phyloP scores from a whole-genome alignment of 2,888 invertebrate species.

The Lasius fuliginosus region DNA sequence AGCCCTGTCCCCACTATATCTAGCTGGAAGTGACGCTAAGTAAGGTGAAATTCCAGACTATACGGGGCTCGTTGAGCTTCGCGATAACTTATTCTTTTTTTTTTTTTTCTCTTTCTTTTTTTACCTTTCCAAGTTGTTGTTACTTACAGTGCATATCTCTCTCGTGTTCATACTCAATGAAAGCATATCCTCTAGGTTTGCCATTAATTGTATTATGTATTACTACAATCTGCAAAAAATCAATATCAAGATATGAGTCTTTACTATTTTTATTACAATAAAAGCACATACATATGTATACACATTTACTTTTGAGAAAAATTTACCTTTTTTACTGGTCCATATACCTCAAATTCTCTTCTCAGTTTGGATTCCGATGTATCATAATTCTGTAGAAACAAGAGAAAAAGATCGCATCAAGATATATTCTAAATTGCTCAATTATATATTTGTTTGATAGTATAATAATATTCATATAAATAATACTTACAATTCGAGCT shows the following conservation, averaged over 20 bases:
- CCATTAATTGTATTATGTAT: slow-evolving; percentile 94
- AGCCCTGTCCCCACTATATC: slow-evolving; percentile 81
- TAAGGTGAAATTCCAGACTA: slow-evolving; percentile 82
- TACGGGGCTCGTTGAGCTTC: slow-evolving; percentile 70
- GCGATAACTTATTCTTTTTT: slow-evolving; percentile 42
- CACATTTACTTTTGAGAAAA: neutral
- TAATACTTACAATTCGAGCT: slow-evolving; percentile 95
- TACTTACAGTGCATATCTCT: slow-evolving; percentile 99
- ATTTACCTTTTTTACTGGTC: slow-evolving; percentile 97
- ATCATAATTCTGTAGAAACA: slow-evolving; percentile 95
- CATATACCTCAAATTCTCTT: slow-evolving; percentile 99
- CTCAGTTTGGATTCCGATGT: slow-evolving; percentile 99
- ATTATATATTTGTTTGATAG: neutral
- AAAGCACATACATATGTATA: neutral
- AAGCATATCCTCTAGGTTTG: slow-evolving; percentile 99
- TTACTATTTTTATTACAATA: neutral
- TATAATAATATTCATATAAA: neutral
- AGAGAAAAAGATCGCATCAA: neutral
- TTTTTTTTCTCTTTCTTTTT: slow-evolving; percentile 7
- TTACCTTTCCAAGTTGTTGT: slow-evolving; percentile 66
- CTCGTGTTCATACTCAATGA: slow-evolving; percentile 99
- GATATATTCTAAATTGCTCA: slow-evolving; percentile 8
- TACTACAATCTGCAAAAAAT: slow-evolving; percentile 92
- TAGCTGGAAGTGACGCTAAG: slow-evolving; percentile 84
- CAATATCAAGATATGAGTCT: slow-evolving; percentile 24